Conservation (phyloP, 2,797 vertebrate genomes). For the Diglossa cyanea region DNA sequence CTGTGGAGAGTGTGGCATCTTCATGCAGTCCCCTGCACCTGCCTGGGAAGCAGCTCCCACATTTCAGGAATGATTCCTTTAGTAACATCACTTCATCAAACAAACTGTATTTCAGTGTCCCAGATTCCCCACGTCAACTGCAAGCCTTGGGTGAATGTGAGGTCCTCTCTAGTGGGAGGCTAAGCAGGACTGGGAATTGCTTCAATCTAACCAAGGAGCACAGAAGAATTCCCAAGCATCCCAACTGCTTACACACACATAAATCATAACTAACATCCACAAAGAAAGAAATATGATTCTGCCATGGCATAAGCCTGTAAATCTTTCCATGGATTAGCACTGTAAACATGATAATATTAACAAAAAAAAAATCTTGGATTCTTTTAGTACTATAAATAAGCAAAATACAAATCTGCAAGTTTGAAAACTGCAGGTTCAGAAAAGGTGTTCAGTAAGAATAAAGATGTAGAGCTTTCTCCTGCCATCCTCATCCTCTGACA, state of each 20-base stretch:
- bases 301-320: rapidly evolving
- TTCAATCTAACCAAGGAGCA: background rate
- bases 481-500: background rate
- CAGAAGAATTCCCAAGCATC: background rate
- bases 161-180: background rate
- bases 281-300: background rate
- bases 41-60: background rate
- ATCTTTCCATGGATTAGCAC: background rate
- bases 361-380: background rate
- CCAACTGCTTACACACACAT: background rate
- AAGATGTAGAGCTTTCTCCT: background rate
- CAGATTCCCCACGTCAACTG: background rate
- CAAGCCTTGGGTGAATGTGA: background rate
- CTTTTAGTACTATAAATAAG: background rate
- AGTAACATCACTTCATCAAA: background rate
- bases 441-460: background rate
- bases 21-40: background rate
- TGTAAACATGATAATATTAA: background rate
- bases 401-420: background rate
- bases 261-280: background rate
- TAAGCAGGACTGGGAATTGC: background rate
- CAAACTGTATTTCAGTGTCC: background rate
- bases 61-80: background rate
- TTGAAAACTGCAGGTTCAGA: background rate
- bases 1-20: background rate